Conservation (phyloP, 2,888 invertebrate species). For the Watsonalla binaria region DNA sequence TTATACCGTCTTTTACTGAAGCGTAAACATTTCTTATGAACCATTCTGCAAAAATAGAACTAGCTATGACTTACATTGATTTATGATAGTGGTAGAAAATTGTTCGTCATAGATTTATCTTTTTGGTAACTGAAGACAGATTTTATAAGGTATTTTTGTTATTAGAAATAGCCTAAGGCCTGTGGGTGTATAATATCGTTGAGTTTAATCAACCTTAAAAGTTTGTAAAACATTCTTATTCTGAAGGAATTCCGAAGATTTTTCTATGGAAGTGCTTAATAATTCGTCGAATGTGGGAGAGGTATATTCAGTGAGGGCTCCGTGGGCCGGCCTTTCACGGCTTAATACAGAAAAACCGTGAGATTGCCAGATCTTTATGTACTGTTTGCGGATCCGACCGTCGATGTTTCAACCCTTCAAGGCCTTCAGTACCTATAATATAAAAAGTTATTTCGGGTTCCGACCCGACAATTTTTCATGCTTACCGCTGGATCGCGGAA, state of each 20-base stretch:
- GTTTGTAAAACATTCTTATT: constrained; percentile 36
- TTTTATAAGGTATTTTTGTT: no score
- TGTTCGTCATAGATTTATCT: no score
- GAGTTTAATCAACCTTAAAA: constrained; percentile 8
- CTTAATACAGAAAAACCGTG: constrained; percentile 69
- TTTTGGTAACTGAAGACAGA: no score
- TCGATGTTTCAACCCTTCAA: constrained; percentile 65
- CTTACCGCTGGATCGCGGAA: constrained; percentile 35
- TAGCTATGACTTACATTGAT: no score
- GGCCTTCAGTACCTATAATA: constrained; percentile 50
- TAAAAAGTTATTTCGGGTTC: constrained; percentile 56
- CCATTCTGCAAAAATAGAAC: no score
- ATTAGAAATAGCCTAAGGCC: no score
- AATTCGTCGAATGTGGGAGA: constrained; percentile 38
- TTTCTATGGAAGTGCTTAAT: constrained; percentile 64
- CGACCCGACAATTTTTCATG: constrained; percentile 44
- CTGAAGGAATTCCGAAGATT: constrained; percentile 46
- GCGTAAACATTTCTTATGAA: no score
- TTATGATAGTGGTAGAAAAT: no score
- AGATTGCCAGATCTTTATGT: constrained; percentile 66
- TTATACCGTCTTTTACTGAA: no score
- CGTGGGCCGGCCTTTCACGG: constrained; percentile 55
- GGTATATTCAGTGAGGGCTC: constrained; percentile 50
- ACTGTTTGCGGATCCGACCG: constrained; percentile 67
- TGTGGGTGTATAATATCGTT: no score